Conservation (phyloP, 2,888 invertebrate genomes). For the Urechis unicinctus region DNA sequence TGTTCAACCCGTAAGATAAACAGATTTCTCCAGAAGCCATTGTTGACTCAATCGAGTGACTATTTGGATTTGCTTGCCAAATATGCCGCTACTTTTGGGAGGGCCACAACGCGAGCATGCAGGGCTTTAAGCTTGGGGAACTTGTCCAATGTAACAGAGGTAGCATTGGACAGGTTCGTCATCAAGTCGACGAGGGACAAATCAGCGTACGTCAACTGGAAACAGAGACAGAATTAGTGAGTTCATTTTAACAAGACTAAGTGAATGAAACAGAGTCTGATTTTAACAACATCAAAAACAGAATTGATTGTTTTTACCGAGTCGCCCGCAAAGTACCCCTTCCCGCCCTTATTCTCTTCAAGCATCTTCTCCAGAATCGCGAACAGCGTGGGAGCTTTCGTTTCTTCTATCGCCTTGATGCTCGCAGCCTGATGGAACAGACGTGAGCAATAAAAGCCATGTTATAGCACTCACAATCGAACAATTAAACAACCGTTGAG, state of each 20-base stretch:
- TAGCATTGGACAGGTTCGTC: not conserved
- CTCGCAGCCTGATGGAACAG: not conserved
- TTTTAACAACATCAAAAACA: not conserved
- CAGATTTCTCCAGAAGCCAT: too few relatives aligned
- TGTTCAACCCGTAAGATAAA: too few relatives aligned
- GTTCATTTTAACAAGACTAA: not conserved
- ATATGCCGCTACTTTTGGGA: constrained; percentile 7
- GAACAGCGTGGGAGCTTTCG: not conserved
- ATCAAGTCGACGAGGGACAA: constrained; percentile 7
- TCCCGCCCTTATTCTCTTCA: constrained; percentile 8
- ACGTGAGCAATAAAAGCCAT: not conserved
- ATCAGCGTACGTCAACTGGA: constrained; percentile 9
- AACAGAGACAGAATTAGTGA: not conserved
- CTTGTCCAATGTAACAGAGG: not conserved
- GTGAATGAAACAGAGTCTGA: not conserved
- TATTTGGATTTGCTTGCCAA: too few relatives aligned
- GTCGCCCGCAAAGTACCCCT: constrained; percentile 6
- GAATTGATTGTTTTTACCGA: not conserved
- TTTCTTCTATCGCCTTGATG: constrained; percentile 1
- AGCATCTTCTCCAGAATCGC: constrained; percentile 4
- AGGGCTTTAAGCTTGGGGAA: constrained; percentile 8
- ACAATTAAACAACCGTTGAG: too few relatives aligned
- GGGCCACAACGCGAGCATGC: constrained; percentile 5
- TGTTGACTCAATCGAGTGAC: too few relatives aligned
- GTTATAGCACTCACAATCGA: too few relatives aligned